These are phyloP conservation scores for Girardinus metallicus DNA, from an alignment of 2,797 vertebrate species.

Conservation along the genomic window DNA sequence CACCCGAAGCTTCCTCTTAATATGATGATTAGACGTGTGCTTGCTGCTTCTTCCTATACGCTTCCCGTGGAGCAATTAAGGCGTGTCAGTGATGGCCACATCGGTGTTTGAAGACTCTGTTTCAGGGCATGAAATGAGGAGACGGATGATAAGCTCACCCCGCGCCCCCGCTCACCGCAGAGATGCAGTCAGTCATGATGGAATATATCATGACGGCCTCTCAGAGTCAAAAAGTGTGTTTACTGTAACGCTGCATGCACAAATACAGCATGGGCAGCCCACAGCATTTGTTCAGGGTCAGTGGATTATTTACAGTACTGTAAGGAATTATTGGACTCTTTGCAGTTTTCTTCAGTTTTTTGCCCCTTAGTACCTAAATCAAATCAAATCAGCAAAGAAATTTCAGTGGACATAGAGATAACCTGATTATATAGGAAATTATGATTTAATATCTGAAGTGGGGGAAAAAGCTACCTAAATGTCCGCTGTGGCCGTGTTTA, in stretches of 20 bases:
- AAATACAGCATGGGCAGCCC: constrained; percentile 25
- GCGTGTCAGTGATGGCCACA: constrained; percentile 55
- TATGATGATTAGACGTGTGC: constrained; percentile 51
- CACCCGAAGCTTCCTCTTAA: constrained; percentile 43
- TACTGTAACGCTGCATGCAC: constrained; percentile 31
- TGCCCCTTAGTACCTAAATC: neutral
- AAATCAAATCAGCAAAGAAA: neutral
- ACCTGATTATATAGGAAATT: neutral
- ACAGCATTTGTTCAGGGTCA: constrained; percentile 18
- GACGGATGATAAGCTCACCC: constrained; percentile 73
- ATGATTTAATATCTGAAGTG: neutral
- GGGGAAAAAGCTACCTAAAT: neutral
- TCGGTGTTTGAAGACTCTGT: constrained; percentile 54
- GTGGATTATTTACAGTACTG: constrained; percentile 6
- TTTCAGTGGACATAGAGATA: neutral
- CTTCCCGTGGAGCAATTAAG: constrained; percentile 45
- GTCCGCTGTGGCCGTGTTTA: neutral
- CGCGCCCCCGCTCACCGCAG: constrained; percentile 49
- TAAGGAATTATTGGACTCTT: neutral
- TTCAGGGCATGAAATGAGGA: constrained; percentile 69
- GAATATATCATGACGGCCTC: constrained; percentile 64
- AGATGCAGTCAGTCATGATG: constrained; percentile 62
- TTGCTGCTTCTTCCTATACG: constrained; percentile 20
- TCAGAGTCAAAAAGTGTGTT: constrained; percentile 55
- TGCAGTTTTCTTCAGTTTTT: neutral